Evolutionary conservation across 2,797 vertebrate species (phyloP).

Genomic region (Knipowitschia caucasica): DNA sequence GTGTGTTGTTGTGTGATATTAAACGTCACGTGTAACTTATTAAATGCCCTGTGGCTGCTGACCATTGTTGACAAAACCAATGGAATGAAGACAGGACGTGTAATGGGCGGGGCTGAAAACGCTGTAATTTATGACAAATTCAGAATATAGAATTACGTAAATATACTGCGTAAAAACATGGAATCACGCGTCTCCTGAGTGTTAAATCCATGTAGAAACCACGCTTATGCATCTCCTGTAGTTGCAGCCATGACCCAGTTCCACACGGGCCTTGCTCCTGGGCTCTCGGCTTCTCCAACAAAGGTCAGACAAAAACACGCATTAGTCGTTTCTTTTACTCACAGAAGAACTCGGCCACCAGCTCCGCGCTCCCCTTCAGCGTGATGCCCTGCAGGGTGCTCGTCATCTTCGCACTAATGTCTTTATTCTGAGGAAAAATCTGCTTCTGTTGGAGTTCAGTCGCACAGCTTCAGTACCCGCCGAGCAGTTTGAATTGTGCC

Average conservation of each 20-base stretch:
- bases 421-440: neutral
- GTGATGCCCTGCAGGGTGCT: conserved; percentile 84
- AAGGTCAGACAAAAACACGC: neutral
- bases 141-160: too few relatives aligned
- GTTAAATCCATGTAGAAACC: too few relatives aligned
- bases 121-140: too few relatives aligned
- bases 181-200: too few relatives aligned
- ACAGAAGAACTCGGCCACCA: conserved; percentile 94
- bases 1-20: too few relatives aligned
- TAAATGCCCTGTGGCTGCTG: too few relatives aligned
- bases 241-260: neutral
- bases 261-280: neutral
- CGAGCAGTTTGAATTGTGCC: conserved; percentile 67
- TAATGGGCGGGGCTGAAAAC: too few relatives aligned
- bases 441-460: neutral
- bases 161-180: too few relatives aligned
- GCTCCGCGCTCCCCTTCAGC: conserved; percentile 87
- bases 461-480: conserved; percentile 50
- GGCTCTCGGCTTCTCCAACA: neutral
- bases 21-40: too few relatives aligned
- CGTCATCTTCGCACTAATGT: conserved; percentile 55
- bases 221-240: neutral
- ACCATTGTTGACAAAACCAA: too few relatives aligned
- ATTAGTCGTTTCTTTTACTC: conserved; percentile 52
- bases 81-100: too few relatives aligned